These are phyloP conservation scores for Tinamus major DNA, from an alignment of 2,797 vertebrate genomes.

Conservation along the genomic window DNA sequence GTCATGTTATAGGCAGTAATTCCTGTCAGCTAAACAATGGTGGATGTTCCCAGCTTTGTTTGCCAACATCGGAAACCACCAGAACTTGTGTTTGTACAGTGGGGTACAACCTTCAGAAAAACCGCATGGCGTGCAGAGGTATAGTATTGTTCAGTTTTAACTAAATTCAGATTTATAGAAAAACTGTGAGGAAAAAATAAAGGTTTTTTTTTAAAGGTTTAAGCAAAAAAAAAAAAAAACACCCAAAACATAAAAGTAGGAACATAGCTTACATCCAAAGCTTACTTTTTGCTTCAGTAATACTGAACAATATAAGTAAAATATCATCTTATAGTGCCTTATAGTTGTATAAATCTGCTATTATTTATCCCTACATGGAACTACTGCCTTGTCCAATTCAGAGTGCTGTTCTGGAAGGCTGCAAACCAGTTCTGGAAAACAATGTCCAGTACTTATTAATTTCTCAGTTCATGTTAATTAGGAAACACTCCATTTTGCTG, in stretches of 20 bases:
- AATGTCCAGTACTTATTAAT: accelerated
- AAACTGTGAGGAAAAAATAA: not conserved
- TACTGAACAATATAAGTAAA: not conserved
- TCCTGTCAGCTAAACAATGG: constrained; percentile 94
- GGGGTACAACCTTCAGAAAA: constrained; percentile 92
- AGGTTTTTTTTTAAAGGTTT: not conserved
- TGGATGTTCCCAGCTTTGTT: constrained; percentile 95
- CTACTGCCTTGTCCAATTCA: not conserved
- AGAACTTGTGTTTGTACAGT: constrained; percentile 94
- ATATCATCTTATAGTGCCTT: not conserved
- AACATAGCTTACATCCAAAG: not conserved
- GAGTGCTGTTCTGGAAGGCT: not conserved
- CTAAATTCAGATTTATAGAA: not conserved
- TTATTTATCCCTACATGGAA: not conserved
- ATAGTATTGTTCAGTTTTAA: not conserved
- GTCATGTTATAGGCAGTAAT: constrained; percentile 85
- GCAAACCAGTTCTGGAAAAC: not conserved
- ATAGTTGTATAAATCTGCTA: not conserved
- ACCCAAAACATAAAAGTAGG: too few species aligned
- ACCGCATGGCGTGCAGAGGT: constrained; percentile 96
- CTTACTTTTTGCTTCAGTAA: not conserved
- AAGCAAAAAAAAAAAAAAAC: too few species aligned
- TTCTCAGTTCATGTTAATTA: constrained; percentile 78
- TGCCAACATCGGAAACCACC: constrained; percentile 94
- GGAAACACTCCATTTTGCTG: not conserved